Conservation (phyloP, 1,140 invertebrate species). For the Drosophila seguyi region DNA sequence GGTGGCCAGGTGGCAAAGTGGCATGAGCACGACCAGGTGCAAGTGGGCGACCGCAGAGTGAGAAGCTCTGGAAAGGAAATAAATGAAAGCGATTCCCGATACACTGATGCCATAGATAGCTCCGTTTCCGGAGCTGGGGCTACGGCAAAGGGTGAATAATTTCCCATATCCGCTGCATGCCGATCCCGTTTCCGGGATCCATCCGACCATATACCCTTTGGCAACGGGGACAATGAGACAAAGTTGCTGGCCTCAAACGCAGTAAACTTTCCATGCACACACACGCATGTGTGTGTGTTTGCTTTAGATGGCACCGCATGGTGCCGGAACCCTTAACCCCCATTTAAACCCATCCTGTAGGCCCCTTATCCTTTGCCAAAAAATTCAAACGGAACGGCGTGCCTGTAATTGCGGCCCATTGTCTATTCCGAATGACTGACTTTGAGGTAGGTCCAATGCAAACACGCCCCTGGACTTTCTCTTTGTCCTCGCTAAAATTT, state of each 20-base stretch:
- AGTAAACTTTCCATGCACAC: constrained; percentile 36
- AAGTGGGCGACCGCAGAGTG: constrained; percentile 35
- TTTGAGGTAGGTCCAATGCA: constrained; percentile 70
- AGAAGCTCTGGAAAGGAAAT: constrained; percentile 10
- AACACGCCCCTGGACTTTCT: constrained; percentile 32
- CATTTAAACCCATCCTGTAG: constrained; percentile 4
- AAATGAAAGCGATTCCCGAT: constrained; percentile 44
- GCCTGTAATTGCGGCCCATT: constrained; percentile 74
- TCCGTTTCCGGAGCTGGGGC: constrained; percentile 33
- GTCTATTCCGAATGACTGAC: constrained; percentile 73
- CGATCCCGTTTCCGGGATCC: constrained; percentile 67
- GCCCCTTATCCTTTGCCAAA: constrained; percentile 25
- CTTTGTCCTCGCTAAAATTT: constrained; percentile 16
- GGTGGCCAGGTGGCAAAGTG: constrained; percentile 34
- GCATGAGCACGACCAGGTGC: constrained; percentile 16
- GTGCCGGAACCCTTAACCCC: constrained; percentile 23
- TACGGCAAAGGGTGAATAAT: constrained; percentile 74
- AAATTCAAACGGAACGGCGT: constrained; percentile 37
- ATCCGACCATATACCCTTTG: constrained; percentile 29
- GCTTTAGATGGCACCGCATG: constrained; percentile 27
- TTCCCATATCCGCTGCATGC: constrained; percentile 75
- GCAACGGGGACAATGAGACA: constrained; percentile 47
- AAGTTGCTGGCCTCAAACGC: constrained; percentile 22
- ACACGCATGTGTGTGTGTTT: constrained; percentile 12
- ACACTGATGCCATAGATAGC: constrained; percentile 39